Evolutionary conservation across 2,888 invertebrate genomes (phyloP).

Genomic region (Abrostola tripartita): DNA sequence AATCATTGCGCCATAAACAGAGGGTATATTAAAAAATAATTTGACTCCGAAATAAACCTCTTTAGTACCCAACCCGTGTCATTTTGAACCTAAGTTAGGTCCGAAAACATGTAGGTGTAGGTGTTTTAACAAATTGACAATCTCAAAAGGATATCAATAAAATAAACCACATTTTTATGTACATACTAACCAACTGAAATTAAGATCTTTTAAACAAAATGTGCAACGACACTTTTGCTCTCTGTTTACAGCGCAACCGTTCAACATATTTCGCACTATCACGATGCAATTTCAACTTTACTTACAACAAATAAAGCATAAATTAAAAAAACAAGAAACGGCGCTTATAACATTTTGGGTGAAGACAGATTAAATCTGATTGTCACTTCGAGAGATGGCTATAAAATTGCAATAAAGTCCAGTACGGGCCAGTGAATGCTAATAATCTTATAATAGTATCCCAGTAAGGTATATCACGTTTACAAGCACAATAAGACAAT

Average conservation of each 20-base stretch:
- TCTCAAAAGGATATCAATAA: constrained; percentile 59
- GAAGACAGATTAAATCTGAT: constrained; percentile 50
- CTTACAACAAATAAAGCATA: not conserved
- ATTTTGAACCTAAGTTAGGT: constrained; percentile 55
- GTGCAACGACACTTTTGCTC: constrained; percentile 61
- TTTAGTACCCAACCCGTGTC: constrained; percentile 38
- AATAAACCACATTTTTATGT: constrained; percentile 59
- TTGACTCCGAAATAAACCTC: constrained; percentile 34
- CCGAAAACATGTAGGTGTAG: constrained; percentile 61
- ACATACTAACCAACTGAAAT: constrained; percentile 64
- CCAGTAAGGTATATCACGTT: constrained; percentile 39
- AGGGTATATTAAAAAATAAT: constrained; percentile 52
- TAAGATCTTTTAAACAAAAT: constrained; percentile 64
- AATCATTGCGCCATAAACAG: constrained; percentile 35
- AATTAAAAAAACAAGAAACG: not conserved
- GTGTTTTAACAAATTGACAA: constrained; percentile 64
- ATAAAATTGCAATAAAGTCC: constrained; percentile 56
- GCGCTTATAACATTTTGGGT: constrained; percentile 18
- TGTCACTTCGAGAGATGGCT: constrained; percentile 60
- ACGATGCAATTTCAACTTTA: constrained; percentile 9
- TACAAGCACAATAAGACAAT: constrained; percentile 37
- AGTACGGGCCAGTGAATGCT: constrained; percentile 46
- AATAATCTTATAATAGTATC: constrained; percentile 50
- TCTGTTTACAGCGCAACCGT: constrained; percentile 16
- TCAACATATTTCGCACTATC: not conserved